Evolutionary conservation across 2,113 vertebrate genomes (phyloP).

Genomic region (Ammodytes dubius): DNA sequence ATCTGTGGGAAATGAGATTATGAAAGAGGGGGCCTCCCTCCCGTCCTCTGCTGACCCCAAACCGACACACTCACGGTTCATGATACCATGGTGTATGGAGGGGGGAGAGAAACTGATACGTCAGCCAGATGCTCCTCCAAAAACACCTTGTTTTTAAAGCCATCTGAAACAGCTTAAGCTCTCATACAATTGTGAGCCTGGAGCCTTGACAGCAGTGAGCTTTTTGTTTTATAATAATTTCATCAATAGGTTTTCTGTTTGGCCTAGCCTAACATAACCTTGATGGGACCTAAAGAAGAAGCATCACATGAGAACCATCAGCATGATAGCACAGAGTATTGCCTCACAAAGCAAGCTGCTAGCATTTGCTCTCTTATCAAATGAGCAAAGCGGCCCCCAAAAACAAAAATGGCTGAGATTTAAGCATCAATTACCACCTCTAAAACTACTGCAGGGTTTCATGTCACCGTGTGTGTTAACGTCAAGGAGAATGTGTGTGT

Average conservation of each 20-base stretch:
- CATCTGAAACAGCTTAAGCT: constrained; percentile 44
- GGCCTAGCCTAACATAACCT: background rate
- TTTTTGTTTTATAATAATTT: constrained; percentile 12
- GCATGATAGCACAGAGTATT: background rate
- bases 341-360: background rate
- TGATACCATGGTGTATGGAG: background rate
- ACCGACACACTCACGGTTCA: constrained; percentile 8
- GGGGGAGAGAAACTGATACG: background rate
- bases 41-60: constrained; percentile 56
- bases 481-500: background rate
- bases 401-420: background rate
- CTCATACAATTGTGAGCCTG: constrained; percentile 1
- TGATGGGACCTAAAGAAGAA: background rate
- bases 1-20: constrained; percentile 77
- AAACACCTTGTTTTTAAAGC: constrained; percentile 36
- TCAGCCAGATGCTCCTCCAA: constrained; percentile 29
- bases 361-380: background rate
- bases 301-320: background rate
- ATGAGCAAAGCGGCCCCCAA: background rate
- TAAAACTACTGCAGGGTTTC: background rate
- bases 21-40: constrained; percentile 48
- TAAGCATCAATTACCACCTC: background rate
- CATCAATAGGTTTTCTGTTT: background rate
- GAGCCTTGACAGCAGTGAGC: background rate
- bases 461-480: background rate